phyloP scores from a whole-genome alignment of 2,888 invertebrate species.

The Psylliodes chrysocephalus region DNA sequence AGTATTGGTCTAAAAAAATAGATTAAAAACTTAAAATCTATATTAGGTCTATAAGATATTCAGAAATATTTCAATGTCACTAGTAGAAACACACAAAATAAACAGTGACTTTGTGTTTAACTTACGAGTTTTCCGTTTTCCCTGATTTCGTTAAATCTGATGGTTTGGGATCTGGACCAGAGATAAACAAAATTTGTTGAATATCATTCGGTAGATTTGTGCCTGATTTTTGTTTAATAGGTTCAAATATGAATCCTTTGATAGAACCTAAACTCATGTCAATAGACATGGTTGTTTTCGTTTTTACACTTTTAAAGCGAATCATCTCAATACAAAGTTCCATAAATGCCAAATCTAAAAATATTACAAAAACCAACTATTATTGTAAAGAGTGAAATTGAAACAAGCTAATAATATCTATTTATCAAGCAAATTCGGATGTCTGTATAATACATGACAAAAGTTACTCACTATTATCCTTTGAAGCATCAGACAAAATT shows the following conservation, averaged over 20 bases:
- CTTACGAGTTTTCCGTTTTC: conserved; percentile 24
- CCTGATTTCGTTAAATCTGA: conserved; percentile 18
- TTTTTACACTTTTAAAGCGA: conserved; percentile 58
- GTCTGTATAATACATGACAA: not conserved
- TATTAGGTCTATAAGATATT: too few relatives aligned
- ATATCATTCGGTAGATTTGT: conserved; percentile 46
- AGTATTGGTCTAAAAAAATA: conserved; percentile 29
- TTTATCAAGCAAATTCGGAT: too few relatives aligned
- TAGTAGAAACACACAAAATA: too few relatives aligned
- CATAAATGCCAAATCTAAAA: conserved; percentile 70
- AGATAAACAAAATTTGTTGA: conserved; percentile 68
- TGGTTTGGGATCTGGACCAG: conserved; percentile 65
- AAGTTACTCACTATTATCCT: conserved; percentile 55
- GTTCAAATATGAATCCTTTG: conserved; percentile 67
- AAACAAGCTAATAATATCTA: too few relatives aligned
- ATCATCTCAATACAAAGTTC: conserved; percentile 71
- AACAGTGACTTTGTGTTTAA: too few relatives aligned
- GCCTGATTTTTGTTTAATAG: conserved; percentile 41
- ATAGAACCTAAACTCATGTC: conserved; percentile 62
- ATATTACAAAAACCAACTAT: conserved; percentile 23
- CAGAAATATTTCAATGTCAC: too few relatives aligned
- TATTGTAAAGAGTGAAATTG: too few relatives aligned
- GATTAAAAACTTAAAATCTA: too few relatives aligned
- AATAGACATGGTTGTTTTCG: conserved; percentile 61
- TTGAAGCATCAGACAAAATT: conserved; percentile 59